These are phyloP conservation scores for Allobates femoralis DNA, from an alignment of 2,797 vertebrate genomes.

Conservation along the genomic window DNA sequence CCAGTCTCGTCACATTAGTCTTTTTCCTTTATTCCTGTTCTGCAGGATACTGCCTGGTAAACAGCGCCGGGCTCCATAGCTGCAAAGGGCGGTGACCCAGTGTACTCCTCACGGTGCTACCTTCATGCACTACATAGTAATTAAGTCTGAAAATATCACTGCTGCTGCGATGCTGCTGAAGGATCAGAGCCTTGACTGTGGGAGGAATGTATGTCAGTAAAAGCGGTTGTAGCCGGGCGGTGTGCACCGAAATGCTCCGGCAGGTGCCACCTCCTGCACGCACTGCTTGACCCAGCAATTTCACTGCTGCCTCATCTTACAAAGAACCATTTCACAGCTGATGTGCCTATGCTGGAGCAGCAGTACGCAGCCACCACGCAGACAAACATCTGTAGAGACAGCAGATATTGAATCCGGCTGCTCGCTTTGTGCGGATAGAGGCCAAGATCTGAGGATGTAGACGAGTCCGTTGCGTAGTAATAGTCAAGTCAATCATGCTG, in stretches of 20 bases:
- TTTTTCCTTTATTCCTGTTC: neutral
- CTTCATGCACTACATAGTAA: neutral
- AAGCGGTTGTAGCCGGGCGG: neutral
- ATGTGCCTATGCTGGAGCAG: neutral
- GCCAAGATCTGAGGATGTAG: neutral
- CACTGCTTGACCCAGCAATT: neutral
- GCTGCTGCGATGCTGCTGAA: neutral
- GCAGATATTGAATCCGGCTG: neutral
- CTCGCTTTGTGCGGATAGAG: neutral
- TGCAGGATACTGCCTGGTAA: neutral
- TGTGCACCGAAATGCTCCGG: neutral
- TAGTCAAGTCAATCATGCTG: no score
- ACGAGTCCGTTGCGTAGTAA: no score
- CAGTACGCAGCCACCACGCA: neutral
- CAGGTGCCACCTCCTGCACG: conserved; percentile 3
- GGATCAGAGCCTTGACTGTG: neutral
- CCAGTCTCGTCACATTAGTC: neutral
- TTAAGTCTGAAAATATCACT: neutral
- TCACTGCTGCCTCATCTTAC: neutral
- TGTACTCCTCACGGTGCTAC: neutral
- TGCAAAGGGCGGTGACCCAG: neutral
- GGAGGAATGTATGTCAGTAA: neutral
- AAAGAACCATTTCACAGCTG: neutral
- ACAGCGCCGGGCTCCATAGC: neutral
- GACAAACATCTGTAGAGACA: neutral